Conservation (phyloP, 2,888 invertebrate genomes). For the Germaria angustata region DNA sequence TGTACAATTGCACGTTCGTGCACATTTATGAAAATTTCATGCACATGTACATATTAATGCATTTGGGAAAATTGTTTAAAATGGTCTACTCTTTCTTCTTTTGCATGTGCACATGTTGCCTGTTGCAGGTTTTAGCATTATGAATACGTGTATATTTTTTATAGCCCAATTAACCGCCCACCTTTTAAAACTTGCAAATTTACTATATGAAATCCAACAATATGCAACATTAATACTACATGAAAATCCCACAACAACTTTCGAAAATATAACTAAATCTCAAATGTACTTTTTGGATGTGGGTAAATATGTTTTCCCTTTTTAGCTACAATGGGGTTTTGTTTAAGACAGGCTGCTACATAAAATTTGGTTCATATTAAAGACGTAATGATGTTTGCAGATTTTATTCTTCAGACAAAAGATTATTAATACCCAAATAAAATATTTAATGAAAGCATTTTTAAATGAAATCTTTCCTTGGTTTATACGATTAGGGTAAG, state of each 20-base stretch:
- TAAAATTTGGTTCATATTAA: background rate
- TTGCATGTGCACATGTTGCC: background rate
- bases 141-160: background rate
- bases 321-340: background rate
- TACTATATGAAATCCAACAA: conserved; percentile 49
- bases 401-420: too few relatives aligned
- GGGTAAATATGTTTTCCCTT: background rate
- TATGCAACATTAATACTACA: conserved; percentile 46
- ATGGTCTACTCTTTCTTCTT: background rate
- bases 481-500: too few relatives aligned
- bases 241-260: conserved; percentile 70
- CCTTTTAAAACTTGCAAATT: conserved; percentile 52
- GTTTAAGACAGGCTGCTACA: background rate
- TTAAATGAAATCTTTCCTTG: too few relatives aligned
- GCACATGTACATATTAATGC: conserved; percentile 20
- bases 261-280: conserved; percentile 22
- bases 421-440: too few relatives aligned
- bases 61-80: conserved; percentile 38
- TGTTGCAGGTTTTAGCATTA: conserved; percentile 10
- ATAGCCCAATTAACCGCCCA: conserved; percentile 32
- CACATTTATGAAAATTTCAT: conserved; percentile 8
- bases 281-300: background rate
- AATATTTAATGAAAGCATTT: too few relatives aligned
- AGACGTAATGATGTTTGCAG: background rate
- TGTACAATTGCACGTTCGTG: background rate